Evolutionary conservation across 1,140 invertebrate species (phyloP), one percentile per base, ranked within the genome.

Genomic region (Leptinotarsa defecta): DNA sequence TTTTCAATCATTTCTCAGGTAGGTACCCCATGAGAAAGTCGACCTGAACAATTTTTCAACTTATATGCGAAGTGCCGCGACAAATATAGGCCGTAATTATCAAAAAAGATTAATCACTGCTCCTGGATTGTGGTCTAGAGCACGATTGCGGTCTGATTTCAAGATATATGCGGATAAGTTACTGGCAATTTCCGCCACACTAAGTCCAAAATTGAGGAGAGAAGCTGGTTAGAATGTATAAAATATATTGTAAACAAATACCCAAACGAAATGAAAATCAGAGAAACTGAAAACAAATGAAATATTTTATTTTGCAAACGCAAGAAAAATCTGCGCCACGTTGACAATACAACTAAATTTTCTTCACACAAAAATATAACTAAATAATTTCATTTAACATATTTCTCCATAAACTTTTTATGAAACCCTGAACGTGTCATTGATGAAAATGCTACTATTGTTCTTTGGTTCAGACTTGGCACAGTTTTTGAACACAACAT

Each of bases 401-500:
- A 99, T 89, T 99, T 99, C 81, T 99, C 96, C 97, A 99, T 99
- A 84, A 99, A 99, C 86, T 98, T 98, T 83, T 95, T 94, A 86
- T 99, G 98, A 86, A 99, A 99, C 86, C 99, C 97, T 62, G 97
- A 99, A 77, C 98, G 91, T 48, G 86, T 99, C 98, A 86, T 99
- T 99, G 64, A 99, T 98, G 86, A 99, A 99, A 13, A 92, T 90
- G 78, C 94, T 94, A 13, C 91, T 87, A 81, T 96, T 97, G 83
- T 95, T 94, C 77, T 97, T 94, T 3, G 96, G 95, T 84, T 99
- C 97, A 2, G 95, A 95, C 73, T 96, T 92, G 1, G 98, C 96
- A 90, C 98, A 99, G 86, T 99, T 99, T 88, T 99, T 99, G 85
- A 99, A 99, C 0, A 99, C 98, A 0, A 99, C 98, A 89, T 99